These are phyloP conservation scores for Struthidea cinerea DNA, from an alignment of 2,113 vertebrate species.

Conservation along the genomic window DNA sequence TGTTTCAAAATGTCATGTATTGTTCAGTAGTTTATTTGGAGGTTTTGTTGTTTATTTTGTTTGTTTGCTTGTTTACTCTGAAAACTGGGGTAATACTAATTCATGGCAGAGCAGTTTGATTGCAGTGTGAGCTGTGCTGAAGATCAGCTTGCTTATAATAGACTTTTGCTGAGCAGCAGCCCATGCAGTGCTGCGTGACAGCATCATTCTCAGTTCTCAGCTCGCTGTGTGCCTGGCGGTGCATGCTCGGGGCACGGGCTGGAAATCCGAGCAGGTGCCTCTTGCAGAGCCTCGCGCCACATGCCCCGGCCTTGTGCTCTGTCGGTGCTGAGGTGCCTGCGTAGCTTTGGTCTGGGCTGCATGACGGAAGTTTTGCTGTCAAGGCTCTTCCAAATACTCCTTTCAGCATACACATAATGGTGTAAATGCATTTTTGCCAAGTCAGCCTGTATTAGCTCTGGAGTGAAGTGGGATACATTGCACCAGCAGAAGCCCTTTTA, in stretches of 20 bases:
- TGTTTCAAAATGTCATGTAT: background rate
- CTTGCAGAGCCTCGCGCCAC: fast-evolving
- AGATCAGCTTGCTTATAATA: background rate
- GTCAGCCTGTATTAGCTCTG: background rate
- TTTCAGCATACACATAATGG: background rate
- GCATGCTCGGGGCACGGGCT: fast-evolving
- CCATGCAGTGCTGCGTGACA: background rate
- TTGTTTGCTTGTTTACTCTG: background rate
- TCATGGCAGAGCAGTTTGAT: background rate
- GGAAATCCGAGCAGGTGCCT: background rate
- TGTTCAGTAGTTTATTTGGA: background rate
- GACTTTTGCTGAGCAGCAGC: background rate
- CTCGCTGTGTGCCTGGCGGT: background rate
- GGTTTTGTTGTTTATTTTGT: background rate
- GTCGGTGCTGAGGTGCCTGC: background rate
- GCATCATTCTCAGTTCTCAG: background rate
- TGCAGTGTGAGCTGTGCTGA: background rate
- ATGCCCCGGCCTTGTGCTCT: fast-evolving
- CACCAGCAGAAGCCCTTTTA: background rate
- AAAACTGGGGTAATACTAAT: background rate
- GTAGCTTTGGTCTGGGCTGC: background rate
- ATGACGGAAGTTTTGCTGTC: background rate
- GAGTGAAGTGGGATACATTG: background rate
- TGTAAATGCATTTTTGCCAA: background rate
- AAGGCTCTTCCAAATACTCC: background rate